Base-by-base conservation (phyloP, 2,113 vertebrate species). In the Hemiprocne comata region DNA sequence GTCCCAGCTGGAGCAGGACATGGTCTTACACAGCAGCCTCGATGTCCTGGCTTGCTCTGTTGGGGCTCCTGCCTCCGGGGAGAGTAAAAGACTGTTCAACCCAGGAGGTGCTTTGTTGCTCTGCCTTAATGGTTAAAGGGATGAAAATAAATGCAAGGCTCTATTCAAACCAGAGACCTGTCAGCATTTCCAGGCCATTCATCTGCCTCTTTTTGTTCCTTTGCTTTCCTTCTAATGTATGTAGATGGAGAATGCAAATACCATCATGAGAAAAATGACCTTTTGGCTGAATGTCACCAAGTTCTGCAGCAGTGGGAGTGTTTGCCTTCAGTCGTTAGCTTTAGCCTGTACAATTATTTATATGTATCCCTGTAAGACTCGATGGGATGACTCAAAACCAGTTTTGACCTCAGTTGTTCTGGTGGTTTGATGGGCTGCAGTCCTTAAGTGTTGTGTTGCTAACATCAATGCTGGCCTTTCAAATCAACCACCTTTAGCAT, bases 221-320 rank as follows among this genome's bases (percentile, higher is more conserved):
- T 14, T 61, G 79, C 92, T 90, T 87, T 65, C 40, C 50, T 89
- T 34, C 87, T 93, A 73, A 79, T 40, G 88, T 33, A 50, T 57
- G 65, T 26, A 65, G 87, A 95, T 94, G 91, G 92, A 46, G 86
- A 96, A 96, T 92, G 94, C 96, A 96, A 97, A 96, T 96, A 94
- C 80, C 95, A 94, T 53, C 17, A 4, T 33, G 93, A 95, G 94
- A 79, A 91, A 51, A 72, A 53, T 89, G 95, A 96, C 94, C 96
- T 97, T 96, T 97, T 86, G 93, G 85, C 90, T 96, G 96, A 95
- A 96, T 97, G 94, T 96, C 94, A 94, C 94, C 85, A 80, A 92
- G 92, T 66, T 78, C 93, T 82, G 90, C 90, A 85, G 95, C 90
- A 19, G 53, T 89, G 94, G 92, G 83, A 95, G 93, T 96, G 88